A percentile compares a stretch with the other conserved stretches of the same genome.
These are phyloP conservation scores for Xanthia togata DNA, from an alignment of 2,888 invertebrate species.

Conservation along the genomic window DNA sequence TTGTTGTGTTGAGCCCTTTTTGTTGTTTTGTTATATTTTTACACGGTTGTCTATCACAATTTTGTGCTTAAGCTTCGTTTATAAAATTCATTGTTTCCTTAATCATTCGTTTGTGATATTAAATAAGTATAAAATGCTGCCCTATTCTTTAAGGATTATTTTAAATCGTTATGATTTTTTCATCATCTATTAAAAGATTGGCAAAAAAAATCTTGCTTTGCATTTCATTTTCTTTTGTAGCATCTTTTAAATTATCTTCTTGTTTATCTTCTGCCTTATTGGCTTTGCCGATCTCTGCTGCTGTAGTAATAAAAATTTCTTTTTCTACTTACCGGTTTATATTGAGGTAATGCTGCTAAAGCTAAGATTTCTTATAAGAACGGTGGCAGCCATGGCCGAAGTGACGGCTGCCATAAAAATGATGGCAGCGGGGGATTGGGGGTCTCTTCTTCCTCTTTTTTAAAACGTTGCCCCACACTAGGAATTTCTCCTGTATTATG, in stretches of 20 bases:
- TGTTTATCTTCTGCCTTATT: not conserved
- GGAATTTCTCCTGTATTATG: too few relatives aligned
- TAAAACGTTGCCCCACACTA: too few relatives aligned
- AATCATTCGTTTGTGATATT: constrained; percentile 26
- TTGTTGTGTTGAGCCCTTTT: constrained; percentile 51
- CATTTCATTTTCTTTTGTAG: not conserved
- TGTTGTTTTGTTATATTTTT: constrained; percentile 56
- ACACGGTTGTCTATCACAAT: constrained; percentile 61
- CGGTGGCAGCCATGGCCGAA: too few relatives aligned
- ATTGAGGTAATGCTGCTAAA: not conserved
- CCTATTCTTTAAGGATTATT: not conserved
- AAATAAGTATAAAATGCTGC: constrained; percentile 17
- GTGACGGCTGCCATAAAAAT: not conserved
- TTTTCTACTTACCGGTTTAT: too few relatives aligned
- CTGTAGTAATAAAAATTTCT: not conserved
- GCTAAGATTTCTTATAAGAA: too few relatives aligned
- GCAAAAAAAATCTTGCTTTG: not conserved
- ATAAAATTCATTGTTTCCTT: constrained; percentile 37
- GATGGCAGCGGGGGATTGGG: not conserved
- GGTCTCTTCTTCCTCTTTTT: too few relatives aligned
- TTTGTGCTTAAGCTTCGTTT: constrained; percentile 37
- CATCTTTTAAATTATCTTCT: not conserved
- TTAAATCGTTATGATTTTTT: not conserved
- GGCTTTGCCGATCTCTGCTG: not conserved
- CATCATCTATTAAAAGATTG: not conserved